phyloP scores from a whole-genome alignment of 2,888 invertebrate species.

The Syrista parreyssii region DNA sequence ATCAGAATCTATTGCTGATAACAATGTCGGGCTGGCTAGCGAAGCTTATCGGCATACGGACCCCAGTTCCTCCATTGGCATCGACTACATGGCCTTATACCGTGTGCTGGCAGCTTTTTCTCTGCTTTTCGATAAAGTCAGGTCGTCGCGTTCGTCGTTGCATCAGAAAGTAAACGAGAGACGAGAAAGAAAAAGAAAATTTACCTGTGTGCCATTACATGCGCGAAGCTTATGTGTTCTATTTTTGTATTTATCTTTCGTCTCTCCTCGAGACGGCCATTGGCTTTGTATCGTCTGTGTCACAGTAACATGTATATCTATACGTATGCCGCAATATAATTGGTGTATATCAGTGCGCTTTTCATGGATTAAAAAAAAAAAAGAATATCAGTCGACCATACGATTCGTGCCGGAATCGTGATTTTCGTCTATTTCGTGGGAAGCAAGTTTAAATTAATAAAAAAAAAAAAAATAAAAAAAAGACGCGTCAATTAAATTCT shows the following conservation, averaged over 20 bases:
- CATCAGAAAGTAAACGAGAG: not conserved
- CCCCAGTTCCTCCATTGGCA: not conserved
- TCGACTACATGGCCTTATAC: not conserved
- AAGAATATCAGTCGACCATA: not conserved
- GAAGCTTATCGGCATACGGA: not conserved
- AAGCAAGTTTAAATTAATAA: not conserved
- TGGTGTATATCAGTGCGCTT: not conserved
- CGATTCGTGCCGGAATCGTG: not conserved
- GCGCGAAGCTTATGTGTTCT: not conserved
- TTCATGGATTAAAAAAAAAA: not conserved
- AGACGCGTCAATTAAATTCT: not conserved
- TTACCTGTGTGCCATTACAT: not conserved
- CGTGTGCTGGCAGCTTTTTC: not conserved
- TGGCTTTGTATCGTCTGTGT: not conserved
- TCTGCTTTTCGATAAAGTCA: not conserved
- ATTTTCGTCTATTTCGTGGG: not conserved
- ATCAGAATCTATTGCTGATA: slow-evolving; percentile 54
- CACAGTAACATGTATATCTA: not conserved
- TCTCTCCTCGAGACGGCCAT: not conserved
- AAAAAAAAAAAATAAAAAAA: not conserved
- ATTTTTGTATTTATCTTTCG: not conserved
- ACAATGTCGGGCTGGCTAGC: slow-evolving; percentile 22
- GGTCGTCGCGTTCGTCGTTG: slow-evolving; percentile 3
- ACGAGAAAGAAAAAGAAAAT: not conserved
- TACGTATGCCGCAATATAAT: not conserved